These are phyloP conservation scores for Hyperoplus immaculatus DNA, from an alignment of 2,797 vertebrate species.

Conservation along the genomic window DNA sequence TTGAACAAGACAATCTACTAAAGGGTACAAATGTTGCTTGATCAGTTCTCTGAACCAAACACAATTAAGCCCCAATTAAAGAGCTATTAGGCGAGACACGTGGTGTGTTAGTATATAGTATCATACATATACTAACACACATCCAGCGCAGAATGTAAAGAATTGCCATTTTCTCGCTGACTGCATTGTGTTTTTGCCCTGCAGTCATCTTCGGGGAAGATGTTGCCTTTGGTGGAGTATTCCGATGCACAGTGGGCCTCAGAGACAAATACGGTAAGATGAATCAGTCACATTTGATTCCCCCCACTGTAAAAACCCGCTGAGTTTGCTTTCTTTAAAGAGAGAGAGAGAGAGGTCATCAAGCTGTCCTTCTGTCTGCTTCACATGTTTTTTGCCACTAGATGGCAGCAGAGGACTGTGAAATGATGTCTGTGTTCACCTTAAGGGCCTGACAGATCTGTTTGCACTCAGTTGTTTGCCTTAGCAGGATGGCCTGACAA, in stretches of 20 bases:
- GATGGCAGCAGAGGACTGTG: conserved; percentile 67
- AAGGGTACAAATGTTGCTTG: not conserved
- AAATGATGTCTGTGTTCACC: conserved; percentile 43
- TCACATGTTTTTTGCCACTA: conserved; percentile 53
- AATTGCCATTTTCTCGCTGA: not conserved
- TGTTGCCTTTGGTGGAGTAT: conserved; percentile 98
- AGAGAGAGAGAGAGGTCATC: not conserved
- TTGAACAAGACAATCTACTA: not conserved
- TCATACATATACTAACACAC: no score
- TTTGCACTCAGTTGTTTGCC: conserved; percentile 39
- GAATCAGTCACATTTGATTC: not conserved
- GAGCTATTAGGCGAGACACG: not conserved
- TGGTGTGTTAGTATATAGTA: not conserved
- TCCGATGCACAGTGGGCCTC: conserved; percentile 97
- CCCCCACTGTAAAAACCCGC: not conserved
- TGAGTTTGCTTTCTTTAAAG: not conserved
- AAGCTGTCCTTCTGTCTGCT: not conserved
- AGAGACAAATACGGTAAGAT: conserved; percentile 96
- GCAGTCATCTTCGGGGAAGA: conserved; percentile 99
- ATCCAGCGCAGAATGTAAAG: no score
- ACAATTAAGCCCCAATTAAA: not conserved
- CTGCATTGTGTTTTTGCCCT: conserved; percentile 57
- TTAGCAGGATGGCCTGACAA: conserved; percentile 7
- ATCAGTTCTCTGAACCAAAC: not conserved
- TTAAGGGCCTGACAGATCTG: conserved; percentile 70